Percentiles rank a stretch among this genome's conserved stretches.
Conservation (phyloP, 2,113 vertebrate species). For the Tachuris rubrigastra region DNA sequence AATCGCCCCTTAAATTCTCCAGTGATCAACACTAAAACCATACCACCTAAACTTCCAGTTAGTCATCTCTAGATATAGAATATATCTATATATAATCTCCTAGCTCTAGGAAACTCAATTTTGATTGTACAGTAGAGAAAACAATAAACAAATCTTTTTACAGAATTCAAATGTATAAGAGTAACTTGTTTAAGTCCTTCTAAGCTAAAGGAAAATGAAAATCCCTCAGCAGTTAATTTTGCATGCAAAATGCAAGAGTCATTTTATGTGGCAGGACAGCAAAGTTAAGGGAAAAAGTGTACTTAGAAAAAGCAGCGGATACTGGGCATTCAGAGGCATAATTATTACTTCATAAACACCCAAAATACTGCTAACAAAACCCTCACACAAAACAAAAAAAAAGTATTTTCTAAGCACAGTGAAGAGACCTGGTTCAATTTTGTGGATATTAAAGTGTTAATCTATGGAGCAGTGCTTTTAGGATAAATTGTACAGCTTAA, state of each 20-base stretch:
- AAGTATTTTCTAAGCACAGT: constrained; percentile 21
- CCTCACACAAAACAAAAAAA: constrained; percentile 32
- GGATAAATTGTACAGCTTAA: constrained; percentile 16
- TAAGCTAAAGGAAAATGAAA: background rate
- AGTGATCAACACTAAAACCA: background rate
- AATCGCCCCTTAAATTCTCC: background rate
- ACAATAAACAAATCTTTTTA: background rate
- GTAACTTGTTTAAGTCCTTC: background rate
- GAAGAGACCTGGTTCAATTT: constrained; percentile 32
- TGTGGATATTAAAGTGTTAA: constrained; percentile 1
- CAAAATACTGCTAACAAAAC: constrained; percentile 17
- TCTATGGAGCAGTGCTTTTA: background rate
- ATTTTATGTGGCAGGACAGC: constrained; percentile 45
- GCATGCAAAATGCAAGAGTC: constrained; percentile 26
- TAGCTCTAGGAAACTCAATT: background rate
- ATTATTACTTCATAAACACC: constrained; percentile 51
- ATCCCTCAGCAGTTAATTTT: constrained; percentile 43
- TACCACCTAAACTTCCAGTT: background rate
- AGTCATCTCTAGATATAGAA: background rate
- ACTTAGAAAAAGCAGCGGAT: constrained; percentile 47
- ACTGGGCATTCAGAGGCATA: constrained; percentile 17
- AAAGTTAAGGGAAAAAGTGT: constrained; percentile 47
- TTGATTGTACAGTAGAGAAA: background rate
- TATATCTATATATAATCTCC: no score
- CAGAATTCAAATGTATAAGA: background rate